A percentile compares a stretch with the other conserved stretches of the same genome.
phyloP scores from a whole-genome alignment of 2,888 invertebrate species.

The Empis stercorea region DNA sequence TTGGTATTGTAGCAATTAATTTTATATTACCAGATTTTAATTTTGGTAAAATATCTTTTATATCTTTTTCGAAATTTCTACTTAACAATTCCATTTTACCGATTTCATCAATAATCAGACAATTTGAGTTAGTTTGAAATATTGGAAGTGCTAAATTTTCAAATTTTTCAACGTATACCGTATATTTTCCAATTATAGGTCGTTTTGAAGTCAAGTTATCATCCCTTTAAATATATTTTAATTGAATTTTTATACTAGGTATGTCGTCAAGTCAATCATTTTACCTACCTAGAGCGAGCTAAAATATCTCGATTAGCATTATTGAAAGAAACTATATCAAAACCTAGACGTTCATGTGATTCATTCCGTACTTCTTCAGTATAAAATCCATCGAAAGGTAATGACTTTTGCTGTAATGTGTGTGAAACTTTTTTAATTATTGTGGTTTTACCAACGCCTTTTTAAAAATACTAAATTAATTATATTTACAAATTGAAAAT shows the following conservation, averaged over 20 bases:
- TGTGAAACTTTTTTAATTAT: conserved; percentile 40
- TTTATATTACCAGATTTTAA: conserved; percentile 4
- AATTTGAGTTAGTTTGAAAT: conserved; percentile 20
- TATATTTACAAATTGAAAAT: too few relatives aligned
- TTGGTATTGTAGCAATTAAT: conserved; percentile 23
- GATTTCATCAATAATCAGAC: conserved; percentile 28
- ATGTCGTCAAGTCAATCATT: too few relatives aligned
- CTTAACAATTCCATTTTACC: conserved; percentile 34
- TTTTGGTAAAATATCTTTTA: conserved; percentile 15
- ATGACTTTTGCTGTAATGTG: conserved; percentile 25
- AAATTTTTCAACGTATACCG: conserved; percentile 44
- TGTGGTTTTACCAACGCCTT: conserved; percentile 56
- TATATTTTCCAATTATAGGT: conserved; percentile 47
- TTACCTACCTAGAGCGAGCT: conserved; percentile 30
- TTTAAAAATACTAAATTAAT: too few relatives aligned
- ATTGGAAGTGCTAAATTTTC: conserved; percentile 43
- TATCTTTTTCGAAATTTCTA: conserved; percentile 19
- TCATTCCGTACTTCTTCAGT: conserved; percentile 47
- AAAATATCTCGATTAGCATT: conserved; percentile 35
- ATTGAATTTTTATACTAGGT: too few relatives aligned
- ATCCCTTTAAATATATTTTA: too few relatives aligned
- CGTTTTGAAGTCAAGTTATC: conserved; percentile 3
- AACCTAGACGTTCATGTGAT: conserved; percentile 42
- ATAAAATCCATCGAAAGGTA: conserved; percentile 43
- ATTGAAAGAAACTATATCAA: conserved; percentile 47